These are phyloP conservation scores for Trinorchestia longiramus DNA, from an alignment of 1,140 invertebrate species.

Conservation along the genomic window DNA sequence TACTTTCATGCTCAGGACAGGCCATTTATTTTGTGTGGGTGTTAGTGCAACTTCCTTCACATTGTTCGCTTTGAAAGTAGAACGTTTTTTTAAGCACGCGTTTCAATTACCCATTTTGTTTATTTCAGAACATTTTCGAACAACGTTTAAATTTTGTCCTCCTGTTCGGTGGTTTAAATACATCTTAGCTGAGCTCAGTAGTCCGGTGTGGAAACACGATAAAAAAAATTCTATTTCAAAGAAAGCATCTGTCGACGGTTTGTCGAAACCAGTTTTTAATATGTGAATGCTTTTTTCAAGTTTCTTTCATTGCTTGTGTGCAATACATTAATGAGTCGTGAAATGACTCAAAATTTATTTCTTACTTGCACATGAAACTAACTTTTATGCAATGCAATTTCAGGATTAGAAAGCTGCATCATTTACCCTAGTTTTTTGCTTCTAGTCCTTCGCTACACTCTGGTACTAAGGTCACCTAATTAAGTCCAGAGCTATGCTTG, in stretches of 20 bases:
- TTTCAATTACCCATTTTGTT: not conserved
- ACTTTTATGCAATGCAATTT: no score
- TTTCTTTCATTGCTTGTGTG: not conserved
- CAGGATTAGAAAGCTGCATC: no score
- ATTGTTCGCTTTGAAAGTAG: not conserved
- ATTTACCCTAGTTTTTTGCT: no score
- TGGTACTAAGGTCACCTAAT: no score
- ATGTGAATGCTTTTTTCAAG: not conserved
- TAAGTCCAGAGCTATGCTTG: no score
- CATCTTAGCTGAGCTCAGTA: not conserved
- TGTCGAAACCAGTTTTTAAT: not conserved
- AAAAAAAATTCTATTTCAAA: not conserved
- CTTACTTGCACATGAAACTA: no score
- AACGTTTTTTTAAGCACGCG: not conserved
- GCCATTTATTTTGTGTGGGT: not conserved
- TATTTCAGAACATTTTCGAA: not conserved
- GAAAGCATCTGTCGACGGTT: not conserved
- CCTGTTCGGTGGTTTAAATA: not conserved
- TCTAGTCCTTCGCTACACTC: no score
- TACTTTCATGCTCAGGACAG: not conserved
- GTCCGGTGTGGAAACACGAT: not conserved
- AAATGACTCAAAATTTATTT: not conserved
- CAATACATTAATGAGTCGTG: not conserved
- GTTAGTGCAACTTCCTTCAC: no score
- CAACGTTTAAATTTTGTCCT: no score